Evolutionary conservation across 2,888 invertebrate genomes (phyloP), one percentile per base, ranked within the genome.

Genomic region (Phymatocera aterrima): DNA sequence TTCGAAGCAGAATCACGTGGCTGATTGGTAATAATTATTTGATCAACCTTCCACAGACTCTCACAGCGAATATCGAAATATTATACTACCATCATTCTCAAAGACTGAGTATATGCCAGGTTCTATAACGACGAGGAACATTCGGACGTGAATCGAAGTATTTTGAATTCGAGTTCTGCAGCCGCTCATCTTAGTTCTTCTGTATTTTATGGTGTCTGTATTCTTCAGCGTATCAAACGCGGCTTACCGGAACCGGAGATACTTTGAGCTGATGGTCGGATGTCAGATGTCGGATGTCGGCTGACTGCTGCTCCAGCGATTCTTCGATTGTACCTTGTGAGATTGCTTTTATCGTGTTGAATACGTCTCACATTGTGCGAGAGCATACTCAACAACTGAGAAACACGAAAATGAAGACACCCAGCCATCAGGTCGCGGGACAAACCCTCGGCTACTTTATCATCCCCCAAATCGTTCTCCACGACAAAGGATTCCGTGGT

Each of bases 221-320:
- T 83, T 80, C 78, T 68, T 70, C 79, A 79, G 60, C 48, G 77
- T 79, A 65, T 65, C 60, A 79, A 72, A 72, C 72, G 72, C 72
- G 51, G 72, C 51, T 72, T 34, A 48, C 81, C 74, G 80, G 80
- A 81, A 83, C 81, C 83, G 85, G 85, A 87, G 85, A 84, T 82
- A 84, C 82, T 87, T 85, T 83, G 81, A 82, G 79, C 83, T 80
- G 85, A 86, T 87, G 83, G 84, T 82, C 83, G 84, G 81, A 85
- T 85, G 83, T 86, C 84, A 82, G 78, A 54, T 77, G 82, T n/a
- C n/a, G n/a, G 81, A 85, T 85, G 83, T 86, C 84, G 83, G 78
- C 60, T 77, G 82, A 81, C 82, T 82, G 82, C 79, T 51, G 70
- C 68, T 57, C 78, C 15, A 61, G n/a, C 78, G 78, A 78, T 75